phyloP scores from a whole-genome alignment of 2,888 invertebrate species.

The Tetragonula carbonaria region DNA sequence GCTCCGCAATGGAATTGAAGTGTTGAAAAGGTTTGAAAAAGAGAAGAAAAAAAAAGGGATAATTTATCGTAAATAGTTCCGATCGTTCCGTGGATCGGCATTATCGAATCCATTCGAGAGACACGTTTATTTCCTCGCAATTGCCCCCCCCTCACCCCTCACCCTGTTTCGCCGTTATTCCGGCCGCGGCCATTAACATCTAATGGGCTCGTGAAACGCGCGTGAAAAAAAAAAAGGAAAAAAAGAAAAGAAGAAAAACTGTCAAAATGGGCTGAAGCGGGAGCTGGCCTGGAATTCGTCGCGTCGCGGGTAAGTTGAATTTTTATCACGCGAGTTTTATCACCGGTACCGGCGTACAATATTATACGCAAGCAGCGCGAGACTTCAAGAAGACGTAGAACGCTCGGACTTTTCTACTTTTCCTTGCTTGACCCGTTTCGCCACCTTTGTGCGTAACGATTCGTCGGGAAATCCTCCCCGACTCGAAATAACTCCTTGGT shows the following conservation, averaged over 20 bases:
- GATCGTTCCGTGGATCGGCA: constrained; percentile 2
- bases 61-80: neutral
- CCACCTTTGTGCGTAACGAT: constrained; percentile 3
- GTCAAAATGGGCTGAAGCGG: neutral
- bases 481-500: constrained; percentile 19
- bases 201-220: neutral
- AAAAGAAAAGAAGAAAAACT: neutral
- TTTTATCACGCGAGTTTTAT: constrained; percentile 35
- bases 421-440: constrained; percentile 21
- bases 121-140: constrained; percentile 7
- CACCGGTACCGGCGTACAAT: neutral
- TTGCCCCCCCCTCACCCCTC: no score
- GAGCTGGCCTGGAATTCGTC: constrained; percentile 4
- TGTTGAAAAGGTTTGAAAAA: no score
- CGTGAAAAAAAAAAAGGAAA: no score
- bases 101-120: constrained; percentile 2
- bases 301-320: constrained; percentile 34
- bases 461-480: neutral
- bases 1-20: neutral
- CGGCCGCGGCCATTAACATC: neutral
- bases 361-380: constrained; percentile 5
- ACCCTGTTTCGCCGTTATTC: no score
- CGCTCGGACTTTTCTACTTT: constrained; percentile 32
- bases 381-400: constrained; percentile 20
- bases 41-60: neutral